Conservation (phyloP, 2,113 vertebrate species). For the Datnioides undecimradiatus region DNA sequence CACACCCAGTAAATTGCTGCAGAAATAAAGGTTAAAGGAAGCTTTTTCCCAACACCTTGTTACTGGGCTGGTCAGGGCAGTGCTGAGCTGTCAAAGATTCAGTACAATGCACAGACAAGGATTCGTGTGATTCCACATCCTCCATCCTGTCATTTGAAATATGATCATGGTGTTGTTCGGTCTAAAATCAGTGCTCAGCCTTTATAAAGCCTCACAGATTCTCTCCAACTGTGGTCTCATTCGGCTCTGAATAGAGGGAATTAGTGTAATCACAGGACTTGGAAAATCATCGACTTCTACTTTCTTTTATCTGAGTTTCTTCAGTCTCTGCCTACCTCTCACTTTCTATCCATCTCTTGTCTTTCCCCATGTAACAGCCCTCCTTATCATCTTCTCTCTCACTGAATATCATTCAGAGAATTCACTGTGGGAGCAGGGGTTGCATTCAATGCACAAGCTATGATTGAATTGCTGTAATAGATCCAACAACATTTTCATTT, state of each 20-base stretch:
- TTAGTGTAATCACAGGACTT: conserved; percentile 22
- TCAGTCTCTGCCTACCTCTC: background rate
- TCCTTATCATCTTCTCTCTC: conserved; percentile 18
- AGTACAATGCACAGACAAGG: background rate
- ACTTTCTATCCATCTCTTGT: conserved; percentile 28
- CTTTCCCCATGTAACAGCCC: background rate
- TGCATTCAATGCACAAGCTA: background rate
- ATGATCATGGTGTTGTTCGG: conserved; percentile 34
- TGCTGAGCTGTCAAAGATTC: background rate
- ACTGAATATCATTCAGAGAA: background rate
- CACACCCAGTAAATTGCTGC: background rate
- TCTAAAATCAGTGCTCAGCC: conserved; percentile 25
- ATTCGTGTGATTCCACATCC: conserved; percentile 7
- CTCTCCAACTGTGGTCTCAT: conserved; percentile 13
- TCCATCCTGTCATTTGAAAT: conserved; percentile 45
- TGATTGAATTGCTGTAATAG: background rate
- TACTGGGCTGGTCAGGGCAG: background rate
- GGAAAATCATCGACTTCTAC: conserved; percentile 16
- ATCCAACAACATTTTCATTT: background rate
- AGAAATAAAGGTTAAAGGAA: conserved; percentile 23
- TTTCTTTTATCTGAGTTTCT: conserved; percentile 25
- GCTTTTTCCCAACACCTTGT: background rate
- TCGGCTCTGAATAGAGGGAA: conserved; percentile 40
- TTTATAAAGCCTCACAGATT: conserved; percentile 28
- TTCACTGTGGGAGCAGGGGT: background rate